Base-by-base conservation (phyloP, 2,797 vertebrate genomes). In the Sebastes matsubarae region DNA sequence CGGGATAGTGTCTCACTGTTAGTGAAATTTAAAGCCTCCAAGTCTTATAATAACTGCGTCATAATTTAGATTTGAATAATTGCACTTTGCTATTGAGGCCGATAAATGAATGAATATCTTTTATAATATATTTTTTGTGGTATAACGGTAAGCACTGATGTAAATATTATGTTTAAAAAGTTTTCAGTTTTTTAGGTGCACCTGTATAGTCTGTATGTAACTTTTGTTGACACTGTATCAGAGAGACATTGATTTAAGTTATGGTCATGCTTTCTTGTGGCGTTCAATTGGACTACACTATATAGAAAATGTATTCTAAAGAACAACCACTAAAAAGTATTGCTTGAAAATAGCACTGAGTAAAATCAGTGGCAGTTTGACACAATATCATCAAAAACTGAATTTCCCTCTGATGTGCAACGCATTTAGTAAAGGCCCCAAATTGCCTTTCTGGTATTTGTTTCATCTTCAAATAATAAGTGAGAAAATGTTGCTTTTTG, bases 1-100 rank as follows among this genome's bases (percentile, higher is more conserved):
- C 13, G 4, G 13, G 13, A 18, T 46, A 0, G 1, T 20, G 8
- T 67, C 3, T 50, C 16, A 25, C 24, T 25, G 0, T 1, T 3
- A 8, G 9, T 24, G 4, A 24, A 1, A 42, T 42, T 18, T 38
- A 6, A 66, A 25, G 16, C 18, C 38, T 29, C 25, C 16, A 46
- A 42, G 16, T 50, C 3, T 20, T 20, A 64, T 30, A 61, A n/a
- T 59, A n/a, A 30, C 27, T 20, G 16, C 20, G 10, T n/a, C 20
- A 20, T 52, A 52, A 52, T n/a, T 8, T 9, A 36, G 20, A 13
- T 34, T 34, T 63, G 11, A 63, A 34, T 63, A 12, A 63, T 34
- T 13, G 32, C 10, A 22, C 18, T 34, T 24, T n/a, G 11, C 22
- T 0, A 57, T 5, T 57, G 55, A 25, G 42, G 42, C 16, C 16